These are phyloP conservation scores for Psittacula echo DNA, from an alignment of 2,797 vertebrate species.

Conservation along the genomic window DNA sequence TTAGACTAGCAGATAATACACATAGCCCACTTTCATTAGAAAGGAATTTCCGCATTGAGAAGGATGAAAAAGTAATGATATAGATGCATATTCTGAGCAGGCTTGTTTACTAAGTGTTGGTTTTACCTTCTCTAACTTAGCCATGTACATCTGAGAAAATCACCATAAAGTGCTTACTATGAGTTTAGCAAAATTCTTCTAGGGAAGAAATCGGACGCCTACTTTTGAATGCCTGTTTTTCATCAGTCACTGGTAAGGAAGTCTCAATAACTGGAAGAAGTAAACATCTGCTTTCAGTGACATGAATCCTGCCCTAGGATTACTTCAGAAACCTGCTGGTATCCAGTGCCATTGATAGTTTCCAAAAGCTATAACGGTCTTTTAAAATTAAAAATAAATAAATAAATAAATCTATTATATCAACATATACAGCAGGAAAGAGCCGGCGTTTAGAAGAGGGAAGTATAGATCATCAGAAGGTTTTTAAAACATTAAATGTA, in stretches of 20 bases:
- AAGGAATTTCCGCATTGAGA: not conserved
- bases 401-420: rapidly evolving
- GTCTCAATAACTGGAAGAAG: not conserved
- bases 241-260: not conserved
- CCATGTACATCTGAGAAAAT: not conserved
- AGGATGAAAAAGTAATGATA: not conserved
- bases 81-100: not conserved
- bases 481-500: not conserved
- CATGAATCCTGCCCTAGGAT: not conserved
- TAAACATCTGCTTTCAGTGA: not conserved
- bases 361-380: not conserved
- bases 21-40: not conserved
- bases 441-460: not conserved
- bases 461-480: not conserved
- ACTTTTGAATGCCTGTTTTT: not conserved
- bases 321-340: not conserved
- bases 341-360: not conserved
- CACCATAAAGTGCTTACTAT: not conserved
- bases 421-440: not conserved
- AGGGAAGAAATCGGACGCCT: not conserved
- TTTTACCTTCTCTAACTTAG: not conserved
- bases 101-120: not conserved
- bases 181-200: not conserved
- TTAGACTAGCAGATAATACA: not conserved
- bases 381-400: not conserved